phyloP scores from a whole-genome alignment of 2,888 invertebrate species.

The Chalcis sispes region DNA sequence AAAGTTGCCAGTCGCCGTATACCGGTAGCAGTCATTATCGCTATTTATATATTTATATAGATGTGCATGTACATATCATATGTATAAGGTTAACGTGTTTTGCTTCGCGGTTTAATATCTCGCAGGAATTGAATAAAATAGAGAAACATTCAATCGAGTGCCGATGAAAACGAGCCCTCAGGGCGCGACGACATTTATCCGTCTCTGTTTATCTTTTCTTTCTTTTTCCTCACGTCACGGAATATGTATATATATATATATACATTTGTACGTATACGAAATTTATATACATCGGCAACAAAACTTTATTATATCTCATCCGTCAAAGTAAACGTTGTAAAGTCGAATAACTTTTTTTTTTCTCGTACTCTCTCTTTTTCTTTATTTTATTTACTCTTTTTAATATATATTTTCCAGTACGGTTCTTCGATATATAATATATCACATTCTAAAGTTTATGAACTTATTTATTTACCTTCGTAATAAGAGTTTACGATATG shows the following conservation, averaged over 20 bases:
- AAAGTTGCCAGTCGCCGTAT: background rate
- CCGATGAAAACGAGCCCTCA: slow-evolving; percentile 20
- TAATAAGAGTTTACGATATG: no score
- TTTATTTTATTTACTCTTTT: no score
- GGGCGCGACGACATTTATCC: slow-evolving; percentile 7
- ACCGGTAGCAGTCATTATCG: background rate
- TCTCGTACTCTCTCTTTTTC: no score
- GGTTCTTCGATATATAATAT: no score
- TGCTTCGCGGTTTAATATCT: slow-evolving; percentile 31
- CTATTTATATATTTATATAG: background rate
- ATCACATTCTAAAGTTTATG: no score
- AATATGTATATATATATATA: no score
- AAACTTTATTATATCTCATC: slow-evolving; percentile 14
- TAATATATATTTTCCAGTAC: no score
- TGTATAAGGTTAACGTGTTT: slow-evolving; percentile 38
- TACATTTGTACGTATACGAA: no score
- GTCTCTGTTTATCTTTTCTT: background rate
- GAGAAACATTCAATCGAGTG: slow-evolving; percentile 11
- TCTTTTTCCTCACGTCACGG: background rate
- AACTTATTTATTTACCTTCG: no score
- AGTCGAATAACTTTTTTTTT: background rate
- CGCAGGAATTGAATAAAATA: slow-evolving; percentile 39
- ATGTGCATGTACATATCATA: no score
- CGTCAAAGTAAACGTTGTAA: slow-evolving; percentile 4
- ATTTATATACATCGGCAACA: no score